Base-by-base conservation (phyloP, 2,888 invertebrate species). In the Macropis europaea region DNA sequence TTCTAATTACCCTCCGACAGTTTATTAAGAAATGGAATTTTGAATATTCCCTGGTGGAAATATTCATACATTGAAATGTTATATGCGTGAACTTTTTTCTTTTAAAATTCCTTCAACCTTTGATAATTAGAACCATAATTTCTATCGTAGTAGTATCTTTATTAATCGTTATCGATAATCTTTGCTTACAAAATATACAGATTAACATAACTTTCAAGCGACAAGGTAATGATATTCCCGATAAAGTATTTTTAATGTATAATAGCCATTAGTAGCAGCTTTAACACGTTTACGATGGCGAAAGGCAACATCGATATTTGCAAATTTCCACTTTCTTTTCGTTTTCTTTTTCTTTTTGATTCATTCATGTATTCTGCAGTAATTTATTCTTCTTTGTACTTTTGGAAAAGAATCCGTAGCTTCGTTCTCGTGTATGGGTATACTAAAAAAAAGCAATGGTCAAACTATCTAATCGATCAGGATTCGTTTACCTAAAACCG, bases 131-230 rank as follows among this genome's bases (percentile, higher is more conserved):
- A 59, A 59, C 34, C n/a, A 59, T 38, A 28, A 30, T 48, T 47
- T 63, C 24, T 62, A 22, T 56, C 28, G 42, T 68, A 62, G 61
- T 71, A 67, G 28, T 71, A 84, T 79, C 66, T 86, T 85, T 87
- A 87, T 87, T 86, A 82, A 78, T 83, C 74, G 68, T 81, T 83
- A 84, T 84, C 73, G 71, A 83, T 82, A 82, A 83, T 82, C 76
- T 81, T 82, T 81, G 79, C 82, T 86, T 87, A 87, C 82, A 88
- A 88, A 88, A 88, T 86, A 86, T 87, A 86, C 84, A 81, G 85
- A 79, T 83, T 48, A 87, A 86, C 83, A 79, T 73, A 86, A 84
- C 74, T 79, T 82, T 84, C 79, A 87, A 87, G 83, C 84, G 76
- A 79, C 79, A 79, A 79, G 82, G 52, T 78, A 78, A 72, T 56